Conservation (phyloP, 2,797 vertebrate genomes). For the Enteromius radiatus region DNA sequence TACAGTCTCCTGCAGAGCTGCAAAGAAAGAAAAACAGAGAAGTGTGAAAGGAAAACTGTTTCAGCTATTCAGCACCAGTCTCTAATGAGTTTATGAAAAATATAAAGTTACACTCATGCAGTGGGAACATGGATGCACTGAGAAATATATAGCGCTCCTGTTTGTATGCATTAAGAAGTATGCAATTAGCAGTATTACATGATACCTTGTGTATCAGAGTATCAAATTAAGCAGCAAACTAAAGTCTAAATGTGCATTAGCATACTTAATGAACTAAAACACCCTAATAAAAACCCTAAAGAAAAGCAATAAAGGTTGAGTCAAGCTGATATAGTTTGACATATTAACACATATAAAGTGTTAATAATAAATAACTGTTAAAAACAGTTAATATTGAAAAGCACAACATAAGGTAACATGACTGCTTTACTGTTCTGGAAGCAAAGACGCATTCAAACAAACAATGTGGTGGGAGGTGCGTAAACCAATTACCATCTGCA, state of each 20-base stretch:
- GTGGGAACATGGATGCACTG: background rate
- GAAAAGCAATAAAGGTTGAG: background rate
- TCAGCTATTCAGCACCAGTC: background rate
- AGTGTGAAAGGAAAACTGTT: background rate
- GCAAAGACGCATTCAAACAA: background rate
- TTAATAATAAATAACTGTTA: background rate
- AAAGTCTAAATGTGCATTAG: background rate
- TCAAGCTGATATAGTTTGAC: background rate
- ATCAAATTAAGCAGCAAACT: background rate
- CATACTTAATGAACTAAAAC: no score
- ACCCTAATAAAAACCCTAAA: background rate
- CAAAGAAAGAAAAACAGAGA: background rate
- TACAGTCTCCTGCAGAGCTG: background rate
- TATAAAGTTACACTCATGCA: background rate
- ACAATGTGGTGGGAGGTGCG: slow-evolving; percentile 29
- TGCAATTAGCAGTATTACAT: background rate
- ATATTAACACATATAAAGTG: background rate
- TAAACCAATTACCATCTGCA: slow-evolving; percentile 16
- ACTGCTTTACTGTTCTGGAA: background rate
- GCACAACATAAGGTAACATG: background rate
- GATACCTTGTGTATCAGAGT: background rate
- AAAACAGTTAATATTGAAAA: slow-evolving; percentile 2
- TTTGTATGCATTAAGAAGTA: slow-evolving; percentile 3
- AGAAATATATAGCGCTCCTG: background rate
- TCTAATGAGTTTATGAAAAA: background rate